Evolutionary conservation across 2,888 invertebrate species (phyloP), one percentile per base, ranked within the genome.

Genomic region (Drosophila borborema): DNA sequence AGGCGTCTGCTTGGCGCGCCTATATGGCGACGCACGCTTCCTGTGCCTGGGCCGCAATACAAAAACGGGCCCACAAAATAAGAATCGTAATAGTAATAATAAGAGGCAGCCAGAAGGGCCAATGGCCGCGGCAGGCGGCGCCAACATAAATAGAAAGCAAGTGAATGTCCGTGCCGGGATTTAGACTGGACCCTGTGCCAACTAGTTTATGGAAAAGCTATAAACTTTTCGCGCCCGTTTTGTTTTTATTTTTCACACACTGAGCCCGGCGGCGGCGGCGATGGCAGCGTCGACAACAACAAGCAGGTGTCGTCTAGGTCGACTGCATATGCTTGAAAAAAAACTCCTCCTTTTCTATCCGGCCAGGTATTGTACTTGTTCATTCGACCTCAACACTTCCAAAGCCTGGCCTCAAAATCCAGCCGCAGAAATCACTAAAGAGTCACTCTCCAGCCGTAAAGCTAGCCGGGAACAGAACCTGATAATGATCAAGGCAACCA

Each of bases 1-100:
- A 77, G 86, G 86, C 86, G 86, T 86, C 86, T 81, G 80, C 64
- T 64, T 90, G 86, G 87, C 86, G 90, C 86, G 86, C 90, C 86
- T 86, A 86, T 74, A 89, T 90, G 86, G 81, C 86, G 86, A 81
- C 90, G 79, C 73, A 71, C 73, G 79, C 76, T 90, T 89, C 81
- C 86, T 79, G 82, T 62, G 58, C 53, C 46, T 53, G 34, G 73
- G 28, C 54, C 49, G 28, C 55, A 41, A 55, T 28, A 40, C 41
- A 55, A 55, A 55, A 55, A 55, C 41, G 12, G 20, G 55, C 71
- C 69, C 82, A 68, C 67, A 86, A 82, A 85, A 84, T 86, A 89
- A 85, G 82, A 86, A 82, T 80, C 74, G 80, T 82, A 73, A 78
- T 74, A 71, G 80, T 75, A 82, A 76, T 83, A 86, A 89, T 79